A percentile compares a stretch with the other conserved stretches of the same genome.
Evolutionary conservation across 2,888 invertebrate species (phyloP).

Genomic region (Cerceris ruficornis): DNA sequence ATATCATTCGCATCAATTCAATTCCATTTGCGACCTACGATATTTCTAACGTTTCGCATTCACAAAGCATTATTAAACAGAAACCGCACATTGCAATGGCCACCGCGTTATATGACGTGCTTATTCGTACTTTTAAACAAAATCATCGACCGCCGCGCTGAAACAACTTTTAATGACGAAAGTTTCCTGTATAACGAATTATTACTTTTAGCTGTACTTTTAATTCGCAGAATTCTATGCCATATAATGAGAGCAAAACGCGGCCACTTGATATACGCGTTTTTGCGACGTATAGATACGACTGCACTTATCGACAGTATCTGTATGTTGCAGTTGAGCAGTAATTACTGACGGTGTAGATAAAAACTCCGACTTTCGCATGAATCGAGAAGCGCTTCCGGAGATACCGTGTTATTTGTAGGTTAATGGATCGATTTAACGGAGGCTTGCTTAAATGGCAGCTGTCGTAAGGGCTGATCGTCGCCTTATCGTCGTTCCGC

Average conservation of each 20-base stretch:
- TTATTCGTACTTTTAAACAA: conserved; percentile 33
- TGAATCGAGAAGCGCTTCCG: background rate
- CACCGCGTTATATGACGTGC: background rate
- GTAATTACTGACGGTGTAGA: background rate
- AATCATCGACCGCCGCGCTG: conserved; percentile 36
- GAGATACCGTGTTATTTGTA: conserved; percentile 19
- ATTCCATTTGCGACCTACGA: too few relatives aligned
- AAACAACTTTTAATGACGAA: conserved; percentile 56
- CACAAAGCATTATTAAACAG: conserved; percentile 3
- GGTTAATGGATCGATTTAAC: conserved; percentile 32
- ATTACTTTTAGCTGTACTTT: conserved; percentile 36
- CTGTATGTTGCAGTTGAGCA: background rate
- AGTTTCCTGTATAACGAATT: conserved; percentile 30
- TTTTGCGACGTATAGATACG: background rate
- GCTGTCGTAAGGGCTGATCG: conserved; percentile 32
- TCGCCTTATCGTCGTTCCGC: conserved; percentile 27
- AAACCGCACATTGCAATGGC: conserved; percentile 5
- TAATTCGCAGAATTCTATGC: conserved; percentile 22
- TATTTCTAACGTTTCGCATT: background rate
- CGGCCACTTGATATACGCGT: background rate
- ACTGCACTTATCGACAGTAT: too few relatives aligned
- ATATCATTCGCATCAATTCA: too few relatives aligned
- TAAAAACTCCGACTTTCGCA: background rate
- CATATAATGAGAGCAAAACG: conserved; percentile 19
- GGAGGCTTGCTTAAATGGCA: conserved; percentile 27